Conservation (phyloP, 2,888 invertebrate species). For the Eilema sororculum region DNA sequence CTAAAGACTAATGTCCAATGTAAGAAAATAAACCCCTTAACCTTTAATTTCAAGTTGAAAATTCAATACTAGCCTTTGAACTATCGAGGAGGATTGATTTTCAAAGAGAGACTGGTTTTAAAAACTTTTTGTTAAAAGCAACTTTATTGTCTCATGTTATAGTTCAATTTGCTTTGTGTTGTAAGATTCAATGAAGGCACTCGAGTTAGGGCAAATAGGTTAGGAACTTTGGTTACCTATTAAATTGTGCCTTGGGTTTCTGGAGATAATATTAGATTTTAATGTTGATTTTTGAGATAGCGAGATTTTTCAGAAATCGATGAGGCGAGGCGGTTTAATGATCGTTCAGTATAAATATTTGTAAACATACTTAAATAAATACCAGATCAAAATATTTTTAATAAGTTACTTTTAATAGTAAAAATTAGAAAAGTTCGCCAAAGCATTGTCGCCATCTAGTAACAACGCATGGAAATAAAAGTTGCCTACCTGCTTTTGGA, state of each 20-base stretch:
- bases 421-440: no score
- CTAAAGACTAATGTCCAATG: no score
- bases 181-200: background rate
- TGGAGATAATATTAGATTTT: background rate
- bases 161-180: conserved; percentile 11
- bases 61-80: background rate
- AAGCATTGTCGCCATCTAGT: no score
- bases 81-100: conserved; percentile 1
- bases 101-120: background rate
- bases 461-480: no score
- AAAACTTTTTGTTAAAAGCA: conserved; percentile 10
- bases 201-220: conserved; percentile 4
- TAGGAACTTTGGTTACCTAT: background rate
- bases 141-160: background rate
- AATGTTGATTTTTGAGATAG: background rate
- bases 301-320: no score
- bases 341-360: no score
- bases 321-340: no score
- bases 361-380: no score
- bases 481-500: no score
- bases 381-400: no score
- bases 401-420: no score
- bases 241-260: background rate
- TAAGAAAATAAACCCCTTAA: background rate
- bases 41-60: background rate